phyloP scores from a whole-genome alignment of 1,140 invertebrate species.

The Drosophila pandora region DNA sequence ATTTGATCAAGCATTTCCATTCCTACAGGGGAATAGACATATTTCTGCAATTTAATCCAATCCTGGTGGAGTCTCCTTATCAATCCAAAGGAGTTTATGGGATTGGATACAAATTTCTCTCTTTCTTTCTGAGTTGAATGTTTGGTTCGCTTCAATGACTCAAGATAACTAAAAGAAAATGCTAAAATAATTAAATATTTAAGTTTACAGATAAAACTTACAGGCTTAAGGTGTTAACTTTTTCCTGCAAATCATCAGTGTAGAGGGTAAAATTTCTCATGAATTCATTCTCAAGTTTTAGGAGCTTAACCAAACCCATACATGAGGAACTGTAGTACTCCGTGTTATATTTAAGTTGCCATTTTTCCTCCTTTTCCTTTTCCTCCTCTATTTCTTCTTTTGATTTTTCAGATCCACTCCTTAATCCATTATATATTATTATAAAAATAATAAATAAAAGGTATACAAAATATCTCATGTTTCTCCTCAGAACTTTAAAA shows the following conservation, averaged over 20 bases:
- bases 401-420: neutral
- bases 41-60: constrained; percentile 52
- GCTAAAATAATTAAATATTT: neutral
- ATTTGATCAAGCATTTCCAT: constrained; percentile 85
- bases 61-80: constrained; percentile 57
- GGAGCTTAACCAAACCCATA: constrained; percentile 18
- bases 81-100: constrained; percentile 55
- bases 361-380: neutral
- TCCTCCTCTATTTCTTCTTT: neutral
- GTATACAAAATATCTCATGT: neutral
- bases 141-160: constrained; percentile 85
- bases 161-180: constrained; percentile 22
- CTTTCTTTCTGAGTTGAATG: constrained; percentile 88
- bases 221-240: constrained; percentile 34
- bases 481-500: neutral
- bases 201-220: constrained; percentile 1
- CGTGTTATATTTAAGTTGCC: neutral
- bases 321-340: constrained; percentile 35
- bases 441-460: neutral
- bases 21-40: constrained; percentile 15
- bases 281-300: constrained; percentile 33
- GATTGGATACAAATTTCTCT: constrained; percentile 69
- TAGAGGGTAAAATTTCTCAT: constrained; percentile 28
- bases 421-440: neutral
- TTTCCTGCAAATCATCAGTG: constrained; percentile 28